A percentile compares a stretch with the other conserved stretches of the same genome.
Evolutionary conservation across 2,797 vertebrate species (phyloP).

Genomic region (Sphenodon punctatus): DNA sequence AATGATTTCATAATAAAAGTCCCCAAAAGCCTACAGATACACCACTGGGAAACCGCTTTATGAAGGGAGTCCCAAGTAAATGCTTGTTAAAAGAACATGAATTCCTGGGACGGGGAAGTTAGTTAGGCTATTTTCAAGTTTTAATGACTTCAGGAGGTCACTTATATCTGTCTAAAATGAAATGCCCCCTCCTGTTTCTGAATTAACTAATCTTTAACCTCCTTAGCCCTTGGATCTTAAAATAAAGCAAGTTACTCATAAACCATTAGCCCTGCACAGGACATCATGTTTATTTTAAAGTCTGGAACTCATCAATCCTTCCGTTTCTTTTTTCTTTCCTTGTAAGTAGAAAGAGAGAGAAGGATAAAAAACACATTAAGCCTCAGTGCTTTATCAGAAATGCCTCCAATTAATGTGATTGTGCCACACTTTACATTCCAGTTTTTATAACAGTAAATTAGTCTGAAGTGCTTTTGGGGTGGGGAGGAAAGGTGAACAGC

Average conservation of each 20-base stretch:
- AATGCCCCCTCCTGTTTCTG: conserved; percentile 46
- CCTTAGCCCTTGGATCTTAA: conserved; percentile 55
- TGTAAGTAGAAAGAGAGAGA: conserved; percentile 20
- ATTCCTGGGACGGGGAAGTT: conserved; percentile 53
- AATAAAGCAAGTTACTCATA: conserved; percentile 52
- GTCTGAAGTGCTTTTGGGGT: not conserved
- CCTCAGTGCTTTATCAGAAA: not conserved
- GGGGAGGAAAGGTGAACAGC: not conserved
- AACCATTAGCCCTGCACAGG: conserved; percentile 21
- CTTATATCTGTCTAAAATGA: conserved; percentile 55
- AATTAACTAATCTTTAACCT: conserved; percentile 63
- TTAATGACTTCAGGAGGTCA: conserved; percentile 64
- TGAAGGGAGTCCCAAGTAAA: not conserved
- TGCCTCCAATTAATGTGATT: not conserved
- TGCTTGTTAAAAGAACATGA: conserved; percentile 60
- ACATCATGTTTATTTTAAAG: conserved; percentile 40
- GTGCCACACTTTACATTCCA: not conserved
- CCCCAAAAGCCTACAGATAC: conserved; percentile 28
- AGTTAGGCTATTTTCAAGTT: conserved; percentile 44
- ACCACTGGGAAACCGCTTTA: conserved; percentile 20
- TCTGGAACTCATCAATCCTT: conserved; percentile 62
- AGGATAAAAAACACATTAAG: not conserved
- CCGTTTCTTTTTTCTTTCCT: conserved; percentile 13
- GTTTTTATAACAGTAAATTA: not conserved
- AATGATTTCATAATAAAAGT: conserved; percentile 42